Percentiles rank a stretch among this genome's conserved stretches.
phyloP scores from a whole-genome alignment of 2,888 invertebrate species.

The Macrophya alboannulata region DNA sequence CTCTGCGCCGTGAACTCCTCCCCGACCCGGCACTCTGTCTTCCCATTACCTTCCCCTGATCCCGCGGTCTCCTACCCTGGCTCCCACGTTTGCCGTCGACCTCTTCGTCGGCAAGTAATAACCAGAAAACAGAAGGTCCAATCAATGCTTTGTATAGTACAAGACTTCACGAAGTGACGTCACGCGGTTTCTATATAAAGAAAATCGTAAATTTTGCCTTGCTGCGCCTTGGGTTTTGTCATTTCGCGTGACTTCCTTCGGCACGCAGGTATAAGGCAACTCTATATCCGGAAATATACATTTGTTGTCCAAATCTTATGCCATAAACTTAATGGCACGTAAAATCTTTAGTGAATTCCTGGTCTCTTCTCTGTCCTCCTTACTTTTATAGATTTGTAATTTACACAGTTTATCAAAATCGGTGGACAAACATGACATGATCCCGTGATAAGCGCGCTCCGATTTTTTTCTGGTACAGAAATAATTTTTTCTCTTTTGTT shows the following conservation, averaged over 20 bases:
- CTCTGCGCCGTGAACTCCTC: constrained; percentile 69
- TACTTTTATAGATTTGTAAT: not conserved
- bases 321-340: not conserved
- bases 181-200: constrained; percentile 26
- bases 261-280: constrained; percentile 38
- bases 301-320: not conserved
- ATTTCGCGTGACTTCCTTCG: constrained; percentile 35
- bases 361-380: not conserved
- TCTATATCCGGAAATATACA: constrained; percentile 27
- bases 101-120: constrained; percentile 65
- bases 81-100: constrained; percentile 63
- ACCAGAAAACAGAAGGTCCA: constrained; percentile 67
- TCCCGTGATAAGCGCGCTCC: not conserved
- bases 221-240: constrained; percentile 7
- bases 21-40: constrained; percentile 67
- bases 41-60: constrained; percentile 65
- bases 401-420: constrained; percentile 3
- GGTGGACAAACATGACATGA: not conserved
- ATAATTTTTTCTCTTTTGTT: not conserved
- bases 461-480: not conserved
- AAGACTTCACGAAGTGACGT: constrained; percentile 22
- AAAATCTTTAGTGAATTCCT: constrained; percentile 9
- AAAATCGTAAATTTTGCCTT: constrained; percentile 12
- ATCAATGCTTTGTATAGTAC: constrained; percentile 59
- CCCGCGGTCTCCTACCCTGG: constrained; percentile 59